A percentile compares a stretch with the other conserved stretches of the same genome.
phyloP scores from a whole-genome alignment of 2,113 vertebrate species.

The Gracilinanus agilis region DNA sequence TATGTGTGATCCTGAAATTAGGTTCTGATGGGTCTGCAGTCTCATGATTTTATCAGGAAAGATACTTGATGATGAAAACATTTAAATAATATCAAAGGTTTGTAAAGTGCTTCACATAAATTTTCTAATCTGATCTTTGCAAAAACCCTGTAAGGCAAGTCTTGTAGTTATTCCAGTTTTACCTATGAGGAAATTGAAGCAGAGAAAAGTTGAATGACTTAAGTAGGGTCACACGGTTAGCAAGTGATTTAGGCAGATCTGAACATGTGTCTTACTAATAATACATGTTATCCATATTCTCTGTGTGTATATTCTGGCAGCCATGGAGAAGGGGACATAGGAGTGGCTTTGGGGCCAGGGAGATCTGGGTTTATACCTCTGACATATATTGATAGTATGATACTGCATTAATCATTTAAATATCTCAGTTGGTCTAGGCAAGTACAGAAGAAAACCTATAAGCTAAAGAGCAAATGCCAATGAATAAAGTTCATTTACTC shows the following conservation, averaged over 20 bases:
- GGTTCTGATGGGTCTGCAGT: slow-evolving; percentile 23
- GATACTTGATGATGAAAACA: not conserved
- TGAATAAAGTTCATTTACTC: not conserved
- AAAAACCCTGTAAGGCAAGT: not conserved
- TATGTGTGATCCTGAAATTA: slow-evolving; percentile 10
- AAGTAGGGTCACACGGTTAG: not conserved
- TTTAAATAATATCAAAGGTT: not conserved
- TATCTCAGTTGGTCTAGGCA: not conserved
- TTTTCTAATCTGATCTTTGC: not conserved
- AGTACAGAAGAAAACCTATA: not conserved
- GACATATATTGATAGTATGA: not conserved
- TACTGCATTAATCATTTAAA: not conserved
- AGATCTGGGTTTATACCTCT: not conserved
- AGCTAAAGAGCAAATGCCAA: not conserved
- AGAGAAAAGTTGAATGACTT: not conserved
- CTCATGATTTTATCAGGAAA: not conserved
- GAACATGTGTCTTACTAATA: not conserved
- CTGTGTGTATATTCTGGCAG: not conserved
- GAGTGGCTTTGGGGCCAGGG: not conserved
- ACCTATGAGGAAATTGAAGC: not conserved
- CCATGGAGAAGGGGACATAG: too few species aligned
- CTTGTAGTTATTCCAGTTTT: not conserved
- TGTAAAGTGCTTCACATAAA: not conserved
- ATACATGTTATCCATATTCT: not conserved
- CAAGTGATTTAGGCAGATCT: not conserved